Conservation (phyloP, 2,113 vertebrate genomes). For the Hymenochirus boettgeri region DNA sequence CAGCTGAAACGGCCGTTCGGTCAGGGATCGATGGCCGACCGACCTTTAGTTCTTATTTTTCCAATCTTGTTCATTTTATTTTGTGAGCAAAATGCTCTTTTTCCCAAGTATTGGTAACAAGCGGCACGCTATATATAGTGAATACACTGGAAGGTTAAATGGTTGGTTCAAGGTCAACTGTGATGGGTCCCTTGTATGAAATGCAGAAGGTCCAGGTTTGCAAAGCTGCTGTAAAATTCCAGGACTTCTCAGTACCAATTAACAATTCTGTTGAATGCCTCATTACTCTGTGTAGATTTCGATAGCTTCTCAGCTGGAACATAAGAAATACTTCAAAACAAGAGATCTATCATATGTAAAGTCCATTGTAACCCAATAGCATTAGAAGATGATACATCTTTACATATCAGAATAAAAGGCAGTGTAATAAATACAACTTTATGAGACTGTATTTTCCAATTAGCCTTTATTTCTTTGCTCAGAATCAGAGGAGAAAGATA, state of each 20-base stretch:
- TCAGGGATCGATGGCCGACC: no score
- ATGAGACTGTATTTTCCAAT: slow-evolving; percentile 31
- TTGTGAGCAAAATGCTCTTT: not conserved
- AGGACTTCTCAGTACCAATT: slow-evolving; percentile 1
- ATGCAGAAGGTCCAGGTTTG: not conserved
- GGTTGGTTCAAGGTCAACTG: no score
- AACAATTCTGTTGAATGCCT: slow-evolving; percentile 12
- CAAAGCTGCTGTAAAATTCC: not conserved
- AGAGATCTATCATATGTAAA: slow-evolving; percentile 17
- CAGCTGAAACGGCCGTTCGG: no score
- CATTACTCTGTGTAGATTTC: slow-evolving; percentile 6
- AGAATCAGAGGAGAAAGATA: slow-evolving; percentile 21
- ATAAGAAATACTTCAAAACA: slow-evolving; percentile 18
- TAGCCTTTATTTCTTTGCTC: slow-evolving; percentile 37
- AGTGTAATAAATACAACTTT: slow-evolving; percentile 39
- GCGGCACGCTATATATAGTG: no score
- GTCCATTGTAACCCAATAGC: slow-evolving; percentile 11
- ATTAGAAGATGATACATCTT: slow-evolving; percentile 22
- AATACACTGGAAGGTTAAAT: no score
- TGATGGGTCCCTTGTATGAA: no score
- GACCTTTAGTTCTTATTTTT: no score
- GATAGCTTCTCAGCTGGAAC: not conserved
- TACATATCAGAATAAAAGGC: slow-evolving; percentile 33
- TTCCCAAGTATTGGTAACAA: no score
- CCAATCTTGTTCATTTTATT: no score